These are phyloP conservation scores for Hoplostethus mediterraneus DNA, from an alignment of 2,797 vertebrate species.

Conservation along the genomic window DNA sequence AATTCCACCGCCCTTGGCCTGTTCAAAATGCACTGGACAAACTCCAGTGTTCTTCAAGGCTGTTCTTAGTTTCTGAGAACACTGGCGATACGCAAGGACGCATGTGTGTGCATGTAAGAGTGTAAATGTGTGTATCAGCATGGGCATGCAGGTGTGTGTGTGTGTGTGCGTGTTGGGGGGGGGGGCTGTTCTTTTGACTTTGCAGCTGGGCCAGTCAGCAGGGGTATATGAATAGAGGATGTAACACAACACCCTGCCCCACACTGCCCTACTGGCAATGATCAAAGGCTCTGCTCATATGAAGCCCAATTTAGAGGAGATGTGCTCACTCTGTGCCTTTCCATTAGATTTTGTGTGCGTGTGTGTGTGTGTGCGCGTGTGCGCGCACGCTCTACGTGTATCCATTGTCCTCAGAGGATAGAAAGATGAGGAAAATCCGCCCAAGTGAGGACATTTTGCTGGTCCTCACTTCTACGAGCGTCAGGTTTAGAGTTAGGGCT, in stretches of 20 bases:
- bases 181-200: slow-evolving; percentile 40
- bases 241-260: slow-evolving; percentile 40
- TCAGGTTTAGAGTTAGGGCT: neutral
- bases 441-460: neutral
- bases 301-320: slow-evolving; percentile 35
- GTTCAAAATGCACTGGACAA: no score
- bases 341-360: neutral
- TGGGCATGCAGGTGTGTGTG: slow-evolving; percentile 12
- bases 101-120: neutral
- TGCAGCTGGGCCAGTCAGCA: slow-evolving; percentile 2
- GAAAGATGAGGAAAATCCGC: neutral
- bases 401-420: neutral
- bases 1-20: no score
- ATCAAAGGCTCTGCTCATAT: slow-evolving; percentile 22
- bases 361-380: neutral
- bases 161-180: slow-evolving; percentile 14
- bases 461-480: neutral
- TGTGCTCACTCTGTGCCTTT: slow-evolving; percentile 26
- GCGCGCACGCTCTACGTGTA: neutral
- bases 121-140: slow-evolving; percentile 1
- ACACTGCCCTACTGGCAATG: slow-evolving; percentile 36
- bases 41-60: no score
- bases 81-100: no score
- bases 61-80: no score
- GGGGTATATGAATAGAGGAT: slow-evolving; percentile 14